Evolutionary conservation across 2,113 vertebrate genomes (phyloP), one percentile per base, ranked within the genome.

Genomic region (Rhinichthys klamathensis): DNA sequence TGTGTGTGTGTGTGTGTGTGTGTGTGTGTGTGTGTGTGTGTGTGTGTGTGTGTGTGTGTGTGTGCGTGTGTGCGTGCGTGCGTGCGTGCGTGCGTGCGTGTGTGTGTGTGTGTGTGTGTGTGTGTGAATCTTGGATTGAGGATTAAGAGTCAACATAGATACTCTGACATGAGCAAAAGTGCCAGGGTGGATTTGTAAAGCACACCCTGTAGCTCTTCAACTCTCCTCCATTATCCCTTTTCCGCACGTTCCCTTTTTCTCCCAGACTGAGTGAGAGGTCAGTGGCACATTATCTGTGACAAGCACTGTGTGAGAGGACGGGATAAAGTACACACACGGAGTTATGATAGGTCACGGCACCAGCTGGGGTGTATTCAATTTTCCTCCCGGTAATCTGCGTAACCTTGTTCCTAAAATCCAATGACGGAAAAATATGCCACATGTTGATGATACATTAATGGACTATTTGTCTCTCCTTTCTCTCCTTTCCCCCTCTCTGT

Each of bases 311-410:
- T 73, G 56, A 82, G 88, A 87, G 80, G 77, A 84, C 80, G 84
- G 77, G 85, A 89, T 82, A 73, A 23, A 58, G 54, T 46, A 69
- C 46, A 83, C 83, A 86, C 60, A 73, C 44, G 85, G 80, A 82
- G 81, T 80, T 51, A 86, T 82, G 90, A 87, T 92, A 93, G 92
- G 92, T 92, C 90, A 91, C 86, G 89, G 89, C 89, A 89, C 72
- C 91, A 91, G 92, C 91, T 92, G 93, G 60, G 32, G n/a, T 49
- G 70, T 86, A 88, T 91, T 84, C 79, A 85, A 88, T 89, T 77
- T 30, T 72, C 82, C 88, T 87, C 89, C 88, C 89, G 85, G 87
- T 85, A 77, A 84, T 87, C 79, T 54, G 85, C 86, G 87, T 89
- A 80, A 88, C 91, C 90, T 89, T 74, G 84, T 82, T 90, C 89